A percentile compares a stretch with the other conserved stretches of the same genome.
phyloP scores from a whole-genome alignment of 2,113 vertebrate species.

The Casuarius casuarius region DNA sequence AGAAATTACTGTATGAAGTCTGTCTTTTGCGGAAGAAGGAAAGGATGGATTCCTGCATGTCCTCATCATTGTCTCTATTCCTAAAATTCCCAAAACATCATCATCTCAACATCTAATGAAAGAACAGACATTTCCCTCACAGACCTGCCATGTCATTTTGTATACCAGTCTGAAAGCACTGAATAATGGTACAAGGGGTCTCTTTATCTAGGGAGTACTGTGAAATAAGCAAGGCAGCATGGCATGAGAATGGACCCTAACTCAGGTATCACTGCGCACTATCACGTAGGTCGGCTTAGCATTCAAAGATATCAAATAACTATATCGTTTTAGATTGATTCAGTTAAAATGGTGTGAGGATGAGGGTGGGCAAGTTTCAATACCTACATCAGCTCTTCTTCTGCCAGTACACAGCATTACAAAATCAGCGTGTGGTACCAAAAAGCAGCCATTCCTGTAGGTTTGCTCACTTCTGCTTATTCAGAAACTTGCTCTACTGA shows the following conservation, averaged over 20 bases:
- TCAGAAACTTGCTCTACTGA: background rate
- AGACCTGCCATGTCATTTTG: background rate
- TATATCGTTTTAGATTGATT: background rate
- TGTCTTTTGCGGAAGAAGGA: background rate
- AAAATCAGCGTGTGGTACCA: background rate
- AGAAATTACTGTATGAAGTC: background rate
- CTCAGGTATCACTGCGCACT: accelerated
- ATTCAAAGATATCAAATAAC: background rate
- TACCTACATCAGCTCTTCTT: background rate
- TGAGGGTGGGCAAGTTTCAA: background rate
- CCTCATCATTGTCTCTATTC: background rate
- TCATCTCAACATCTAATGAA: background rate
- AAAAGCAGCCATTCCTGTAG: background rate
- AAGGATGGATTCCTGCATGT: background rate
- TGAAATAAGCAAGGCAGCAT: background rate
- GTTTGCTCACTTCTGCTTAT: background rate
- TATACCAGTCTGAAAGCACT: background rate
- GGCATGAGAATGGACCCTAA: background rate
- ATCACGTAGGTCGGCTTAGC: background rate
- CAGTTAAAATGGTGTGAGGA: background rate
- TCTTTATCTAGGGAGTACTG: background rate
- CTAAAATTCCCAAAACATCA: background rate
- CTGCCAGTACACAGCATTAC: background rate
- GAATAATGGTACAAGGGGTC: background rate
- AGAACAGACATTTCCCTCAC: background rate